These are phyloP conservation scores for Baronia brevicornis DNA, from an alignment of 2,888 invertebrate genomes.

Conservation along the genomic window DNA sequence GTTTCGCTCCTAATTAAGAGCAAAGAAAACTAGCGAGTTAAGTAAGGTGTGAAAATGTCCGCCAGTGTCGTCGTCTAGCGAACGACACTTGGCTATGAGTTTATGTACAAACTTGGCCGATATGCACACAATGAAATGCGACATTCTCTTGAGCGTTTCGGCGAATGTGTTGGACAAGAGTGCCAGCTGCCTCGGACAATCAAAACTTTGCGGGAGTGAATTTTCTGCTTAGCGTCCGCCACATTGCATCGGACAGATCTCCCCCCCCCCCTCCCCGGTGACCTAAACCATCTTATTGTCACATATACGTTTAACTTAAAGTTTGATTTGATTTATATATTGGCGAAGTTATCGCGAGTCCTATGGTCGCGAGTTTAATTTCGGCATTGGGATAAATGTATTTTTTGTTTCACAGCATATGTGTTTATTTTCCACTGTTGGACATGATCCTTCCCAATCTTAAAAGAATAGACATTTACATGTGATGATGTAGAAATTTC, in stretches of 20 bases:
- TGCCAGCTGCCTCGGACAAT: slow-evolving; percentile 74
- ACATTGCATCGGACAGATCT: slow-evolving; percentile 50
- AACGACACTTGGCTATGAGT: slow-evolving; percentile 54
- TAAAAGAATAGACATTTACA: no score
- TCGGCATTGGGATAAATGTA: no score
- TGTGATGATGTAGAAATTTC: no score
- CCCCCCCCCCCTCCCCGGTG: slow-evolving; percentile 12
- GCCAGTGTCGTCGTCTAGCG: slow-evolving; percentile 21
- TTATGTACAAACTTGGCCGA: slow-evolving; percentile 48
- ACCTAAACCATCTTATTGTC: no score
- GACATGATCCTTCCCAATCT: no score
- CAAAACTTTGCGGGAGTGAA: slow-evolving; percentile 70
- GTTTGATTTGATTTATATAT: no score
- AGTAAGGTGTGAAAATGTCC: slow-evolving; percentile 9
- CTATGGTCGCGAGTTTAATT: no score
- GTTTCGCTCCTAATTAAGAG: no score
- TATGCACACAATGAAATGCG: slow-evolving; percentile 67
- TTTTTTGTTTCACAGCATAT: no score
- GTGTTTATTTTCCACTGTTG: no score
- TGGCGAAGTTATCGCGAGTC: no score
- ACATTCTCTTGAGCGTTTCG: slow-evolving; percentile 49
- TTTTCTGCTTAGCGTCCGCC: slow-evolving; percentile 69
- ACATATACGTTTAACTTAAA: no score
- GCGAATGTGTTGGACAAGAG: slow-evolving; percentile 65
- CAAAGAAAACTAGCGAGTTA: slow-evolving; percentile 13